These are phyloP conservation scores for Luscinia megarhynchos DNA, from an alignment of 2,797 vertebrate species.

Conservation along the genomic window DNA sequence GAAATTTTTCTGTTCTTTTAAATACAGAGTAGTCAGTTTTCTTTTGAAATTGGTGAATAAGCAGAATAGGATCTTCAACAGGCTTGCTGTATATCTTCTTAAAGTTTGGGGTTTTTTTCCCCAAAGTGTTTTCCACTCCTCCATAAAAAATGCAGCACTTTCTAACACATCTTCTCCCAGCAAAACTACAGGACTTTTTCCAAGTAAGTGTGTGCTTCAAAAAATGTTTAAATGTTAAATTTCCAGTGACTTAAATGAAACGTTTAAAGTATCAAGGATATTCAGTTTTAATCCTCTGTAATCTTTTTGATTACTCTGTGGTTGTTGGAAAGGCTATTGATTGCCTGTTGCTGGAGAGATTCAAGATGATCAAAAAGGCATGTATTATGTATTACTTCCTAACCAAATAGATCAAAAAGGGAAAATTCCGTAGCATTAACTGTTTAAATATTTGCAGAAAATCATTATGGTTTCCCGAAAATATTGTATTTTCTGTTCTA, in stretches of 20 bases:
- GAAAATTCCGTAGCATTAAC: slow-evolving; percentile 58
- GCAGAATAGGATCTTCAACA: neutral
- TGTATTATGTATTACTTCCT: neutral
- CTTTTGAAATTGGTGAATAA: slow-evolving; percentile 14
- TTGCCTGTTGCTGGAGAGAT: neutral
- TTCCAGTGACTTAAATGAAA: slow-evolving; percentile 26
- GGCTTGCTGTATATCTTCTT: neutral
- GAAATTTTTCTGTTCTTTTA: slow-evolving; percentile 15
- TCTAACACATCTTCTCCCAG: neutral
- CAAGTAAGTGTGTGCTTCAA: slow-evolving; percentile 16
- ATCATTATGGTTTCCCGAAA: slow-evolving; percentile 21
- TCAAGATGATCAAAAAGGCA: neutral
- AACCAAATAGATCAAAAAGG: slow-evolving; percentile 32
- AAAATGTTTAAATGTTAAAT: neutral
- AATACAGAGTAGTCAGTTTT: slow-evolving; percentile 5
- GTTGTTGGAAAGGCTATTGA: slow-evolving; percentile 7
- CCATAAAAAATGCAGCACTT: neutral
- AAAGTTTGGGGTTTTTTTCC: neutral
- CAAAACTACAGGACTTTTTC: neutral
- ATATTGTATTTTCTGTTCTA: slow-evolving; percentile 17
- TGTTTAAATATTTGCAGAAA: slow-evolving; percentile 54
- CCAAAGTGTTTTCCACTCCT: neutral
- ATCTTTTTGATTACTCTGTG: slow-evolving; percentile 12
- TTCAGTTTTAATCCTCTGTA: slow-evolving; percentile 20
- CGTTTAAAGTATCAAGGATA: neutral